These are phyloP conservation scores for Trachurus trachurus DNA, from an alignment of 2,797 vertebrate genomes.

Conservation along the genomic window DNA sequence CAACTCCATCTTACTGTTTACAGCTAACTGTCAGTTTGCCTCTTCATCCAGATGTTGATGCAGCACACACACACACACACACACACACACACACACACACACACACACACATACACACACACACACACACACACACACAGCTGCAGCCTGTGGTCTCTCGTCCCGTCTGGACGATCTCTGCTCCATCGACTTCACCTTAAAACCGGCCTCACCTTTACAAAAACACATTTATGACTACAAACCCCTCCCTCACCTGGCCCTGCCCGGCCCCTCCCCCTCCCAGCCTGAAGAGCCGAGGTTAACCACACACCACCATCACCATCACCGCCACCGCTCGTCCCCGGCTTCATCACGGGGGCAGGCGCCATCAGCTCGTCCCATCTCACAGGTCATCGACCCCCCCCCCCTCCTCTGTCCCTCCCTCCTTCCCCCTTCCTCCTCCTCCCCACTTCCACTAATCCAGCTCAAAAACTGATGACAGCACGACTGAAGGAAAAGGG, in stretches of 20 bases:
- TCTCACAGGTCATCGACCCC: slow-evolving; percentile 66
- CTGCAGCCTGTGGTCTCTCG: no score
- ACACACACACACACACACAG: no score
- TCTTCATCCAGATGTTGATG: slow-evolving; percentile 34
- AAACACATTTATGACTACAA: slow-evolving; percentile 32
- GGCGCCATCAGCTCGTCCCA: slow-evolving; percentile 68
- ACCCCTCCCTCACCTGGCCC: background rate
- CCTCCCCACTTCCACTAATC: slow-evolving; percentile 55
- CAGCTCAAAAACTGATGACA: slow-evolving; percentile 78
- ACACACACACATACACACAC: no score
- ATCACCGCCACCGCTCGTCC: slow-evolving; percentile 24
- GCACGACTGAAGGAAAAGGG: slow-evolving; percentile 72
- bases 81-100: no score
- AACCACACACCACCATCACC: slow-evolving; percentile 47
- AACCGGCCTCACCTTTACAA: slow-evolving; percentile 33
- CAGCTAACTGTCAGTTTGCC: slow-evolving; percentile 44
- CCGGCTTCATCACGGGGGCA: slow-evolving; percentile 46
- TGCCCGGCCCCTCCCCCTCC: slow-evolving; percentile 5
- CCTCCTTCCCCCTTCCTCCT: background rate
- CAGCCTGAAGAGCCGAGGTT: slow-evolving; percentile 54
- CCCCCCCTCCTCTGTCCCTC: background rate
- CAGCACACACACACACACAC: no score
- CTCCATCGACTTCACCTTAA: slow-evolving; percentile 13
- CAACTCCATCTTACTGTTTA: slow-evolving; percentile 34
- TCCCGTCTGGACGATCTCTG: background rate